Base-by-base conservation (phyloP, 2,797 vertebrate species). In the Micropoecilia bifurca region DNA sequence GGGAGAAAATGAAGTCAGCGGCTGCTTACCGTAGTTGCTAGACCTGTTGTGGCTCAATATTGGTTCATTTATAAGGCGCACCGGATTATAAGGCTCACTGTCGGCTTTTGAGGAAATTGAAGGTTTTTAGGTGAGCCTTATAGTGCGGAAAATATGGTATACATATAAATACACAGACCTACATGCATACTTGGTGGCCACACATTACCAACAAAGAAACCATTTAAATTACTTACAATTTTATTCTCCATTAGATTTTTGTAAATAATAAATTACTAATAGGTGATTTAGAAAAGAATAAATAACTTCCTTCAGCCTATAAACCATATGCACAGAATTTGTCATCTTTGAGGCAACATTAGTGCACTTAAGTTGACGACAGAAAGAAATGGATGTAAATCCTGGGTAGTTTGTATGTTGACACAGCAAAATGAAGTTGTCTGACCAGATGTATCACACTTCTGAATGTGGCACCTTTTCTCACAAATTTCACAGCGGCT, bases 401-500 rank as follows among this genome's bases (percentile, higher is more conserved):
- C 39, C 0, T 50, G 28, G 4, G 30, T 3, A 6, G 22, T 68
- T 28, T 66, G 45, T 30, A 50, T 76, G 25, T 68, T 68, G 18
- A 39, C 61, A 47, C 33, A 20, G n/a, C 36, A 30, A 71, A 74
- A 33, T 25, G 12, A 43, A 61, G 75, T 71, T 69, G 47, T 53
- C 63, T 43, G 55, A 55, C 48, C 76, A 71, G 48, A 71, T 25
- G 48, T 10, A 46, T 55, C 69, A 41, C 55, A 61, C 47, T 53
- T 71, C 33, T 48, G 55, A 61, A 75, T 75, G 13, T 57, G 36
- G 39, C 73, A 74, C 53, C 22, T 57, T 74, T 57, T 57, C 30
- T 41, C 36, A 57, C 73, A 74, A 13, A 74, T 41, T 55, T 46
- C 74, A 63, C 57, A 76, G 41, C 1, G 74, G 74, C 43, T 63